These are phyloP conservation scores for Gallinago undulata DNA, from an alignment of 2,113 vertebrate species.

Conservation along the genomic window DNA sequence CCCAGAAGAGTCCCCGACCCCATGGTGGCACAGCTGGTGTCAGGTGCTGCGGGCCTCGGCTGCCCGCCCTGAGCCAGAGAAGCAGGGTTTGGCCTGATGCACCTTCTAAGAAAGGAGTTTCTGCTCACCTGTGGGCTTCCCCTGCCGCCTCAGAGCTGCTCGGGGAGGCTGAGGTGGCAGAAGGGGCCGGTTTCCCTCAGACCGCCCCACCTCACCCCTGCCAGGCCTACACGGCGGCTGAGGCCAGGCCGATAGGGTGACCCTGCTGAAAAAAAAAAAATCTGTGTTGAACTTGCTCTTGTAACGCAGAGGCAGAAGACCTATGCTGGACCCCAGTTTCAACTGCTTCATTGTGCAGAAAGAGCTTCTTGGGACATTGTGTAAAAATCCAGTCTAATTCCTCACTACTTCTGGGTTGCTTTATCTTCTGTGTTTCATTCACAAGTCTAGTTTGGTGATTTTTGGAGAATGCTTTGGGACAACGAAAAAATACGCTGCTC, in stretches of 20 bases:
- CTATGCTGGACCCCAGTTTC: accelerated
- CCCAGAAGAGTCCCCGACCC: accelerated
- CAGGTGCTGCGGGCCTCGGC: not conserved
- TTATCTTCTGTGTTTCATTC: not conserved
- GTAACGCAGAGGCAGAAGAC: not conserved
- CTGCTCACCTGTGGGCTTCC: not conserved
- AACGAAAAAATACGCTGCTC: not conserved
- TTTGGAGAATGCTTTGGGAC: not conserved
- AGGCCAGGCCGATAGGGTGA: accelerated
- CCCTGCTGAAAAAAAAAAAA: not conserved
- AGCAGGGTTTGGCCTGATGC: not conserved
- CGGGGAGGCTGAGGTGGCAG: not conserved
- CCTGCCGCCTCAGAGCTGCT: not conserved
- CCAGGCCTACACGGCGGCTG: accelerated
- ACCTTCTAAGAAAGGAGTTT: too few species aligned
- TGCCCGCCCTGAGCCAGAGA: too few species aligned
- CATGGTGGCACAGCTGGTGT: accelerated
- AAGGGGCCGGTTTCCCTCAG: not conserved
- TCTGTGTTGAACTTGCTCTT: not conserved
- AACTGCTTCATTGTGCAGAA: too few species aligned
- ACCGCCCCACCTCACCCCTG: accelerated
- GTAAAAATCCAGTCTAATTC: not conserved
- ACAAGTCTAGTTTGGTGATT: not conserved
- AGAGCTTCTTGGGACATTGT: not conserved
- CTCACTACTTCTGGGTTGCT: not conserved